Base-by-base conservation (phyloP, 2,888 invertebrate genomes). In the Latrodectus elegans region DNA sequence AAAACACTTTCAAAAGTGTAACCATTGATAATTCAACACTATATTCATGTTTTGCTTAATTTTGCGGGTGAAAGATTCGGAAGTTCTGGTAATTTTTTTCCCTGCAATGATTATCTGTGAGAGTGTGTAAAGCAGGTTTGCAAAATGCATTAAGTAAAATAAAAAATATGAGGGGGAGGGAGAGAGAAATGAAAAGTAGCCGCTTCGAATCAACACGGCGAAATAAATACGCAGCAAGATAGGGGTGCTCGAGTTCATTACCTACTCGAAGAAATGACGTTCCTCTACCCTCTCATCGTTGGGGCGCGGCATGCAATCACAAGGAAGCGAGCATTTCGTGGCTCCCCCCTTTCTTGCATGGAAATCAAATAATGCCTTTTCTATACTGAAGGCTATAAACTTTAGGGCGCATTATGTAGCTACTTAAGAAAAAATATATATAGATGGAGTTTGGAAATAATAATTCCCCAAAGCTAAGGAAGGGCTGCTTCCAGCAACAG, bases 311-410 rank as follows among this genome's bases (percentile, higher is more conserved):
- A 60, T 85, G 77, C 77, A 84, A 70, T 68, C 68, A 67, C 60
- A 22, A 49, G 60, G n/a, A 77, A 14, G 17, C 55, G 9, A 49
- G 1, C 65, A 10, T 17, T 52, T 17, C 51, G 8, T 9, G 8
- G 15, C 55, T 38, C 38, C 38, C 70, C 79, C 65, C 14, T 53
- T 17, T 53, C 22, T 53, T 76, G n/a, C 68, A 60, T 60, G 55
- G 81, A 81, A 86, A 86, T 86, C 86, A 80, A 86, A 86, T 86
- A 86, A 86, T 81, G 77, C 86, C 86, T 72, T 76, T 70, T 52
- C 72, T 60, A 87, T 82, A 87, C 81, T 87, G 86, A 87, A 87
- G 81, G 86, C 86, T 87, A 87, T 87, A 87, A 87, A 87, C 86
- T 77, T 87, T 77, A 73, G 17, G 75, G 60, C 22, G 70, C 74